Conservation (phyloP, 2,113 vertebrate genomes). For the Megalops atlanticus region DNA sequence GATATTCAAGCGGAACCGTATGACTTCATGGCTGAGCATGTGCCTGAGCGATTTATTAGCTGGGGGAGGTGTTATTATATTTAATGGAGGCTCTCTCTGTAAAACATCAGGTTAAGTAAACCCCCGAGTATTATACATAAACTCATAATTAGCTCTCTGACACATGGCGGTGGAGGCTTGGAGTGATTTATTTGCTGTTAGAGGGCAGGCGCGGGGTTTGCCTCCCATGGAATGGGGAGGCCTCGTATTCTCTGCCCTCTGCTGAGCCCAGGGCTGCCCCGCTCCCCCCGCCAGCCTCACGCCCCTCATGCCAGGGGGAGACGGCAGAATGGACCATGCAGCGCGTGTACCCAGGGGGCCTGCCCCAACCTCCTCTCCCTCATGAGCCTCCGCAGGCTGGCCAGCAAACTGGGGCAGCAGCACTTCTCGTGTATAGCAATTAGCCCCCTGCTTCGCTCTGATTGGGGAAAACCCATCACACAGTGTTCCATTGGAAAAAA, state of each 20-base stretch:
- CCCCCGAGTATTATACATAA: conserved; percentile 53
- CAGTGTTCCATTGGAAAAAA: conserved; percentile 41
- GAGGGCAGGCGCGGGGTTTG: conserved; percentile 37
- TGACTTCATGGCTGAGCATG: conserved; percentile 44
- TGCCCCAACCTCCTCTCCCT: background rate
- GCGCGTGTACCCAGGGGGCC: background rate
- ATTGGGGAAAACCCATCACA: conserved; percentile 42
- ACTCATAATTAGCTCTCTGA: conserved; percentile 61
- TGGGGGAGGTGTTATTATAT: conserved; percentile 60
- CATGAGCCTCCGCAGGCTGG: conserved; percentile 12
- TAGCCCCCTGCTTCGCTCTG: conserved; percentile 46
- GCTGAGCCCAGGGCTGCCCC: conserved; percentile 13
- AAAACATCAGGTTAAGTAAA: conserved; percentile 64
- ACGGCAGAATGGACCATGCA: too few relatives aligned
- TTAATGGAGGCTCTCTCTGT: conserved; percentile 59
- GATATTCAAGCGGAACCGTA: conserved; percentile 37
- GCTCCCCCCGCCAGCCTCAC: background rate
- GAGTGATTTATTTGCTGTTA: conserved; percentile 60
- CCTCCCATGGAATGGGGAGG: conserved; percentile 45
- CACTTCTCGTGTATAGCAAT: conserved; percentile 31
- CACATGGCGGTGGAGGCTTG: conserved; percentile 43
- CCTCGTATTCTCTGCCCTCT: conserved; percentile 15
- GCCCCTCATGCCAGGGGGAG: background rate
- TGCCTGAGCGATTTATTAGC: conserved; percentile 58
- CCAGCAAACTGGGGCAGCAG: conserved; percentile 34